phyloP scores from a whole-genome alignment of 1,140 invertebrate genomes.

The Hirudo medicinalis region DNA sequence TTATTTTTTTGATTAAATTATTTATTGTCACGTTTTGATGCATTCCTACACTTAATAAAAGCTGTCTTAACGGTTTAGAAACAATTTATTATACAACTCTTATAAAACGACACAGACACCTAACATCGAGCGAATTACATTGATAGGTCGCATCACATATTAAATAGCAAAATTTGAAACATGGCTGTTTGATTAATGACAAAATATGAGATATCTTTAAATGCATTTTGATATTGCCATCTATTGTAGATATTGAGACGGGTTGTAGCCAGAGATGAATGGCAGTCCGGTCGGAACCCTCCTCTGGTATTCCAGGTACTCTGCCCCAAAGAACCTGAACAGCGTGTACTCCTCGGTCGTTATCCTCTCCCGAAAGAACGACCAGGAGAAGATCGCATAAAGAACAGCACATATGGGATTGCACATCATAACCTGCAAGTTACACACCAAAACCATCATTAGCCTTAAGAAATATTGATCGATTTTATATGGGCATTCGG shows the following conservation, averaged over 20 bases:
- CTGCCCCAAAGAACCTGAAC: slow-evolving; percentile 77
- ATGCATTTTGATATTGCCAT: too few species aligned
- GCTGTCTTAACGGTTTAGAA: too few species aligned
- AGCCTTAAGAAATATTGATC: not conserved
- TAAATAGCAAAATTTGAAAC: too few species aligned
- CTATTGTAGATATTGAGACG: not conserved
- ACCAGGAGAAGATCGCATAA: slow-evolving; percentile 66
- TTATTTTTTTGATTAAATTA: too few species aligned
- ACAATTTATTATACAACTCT: too few species aligned
- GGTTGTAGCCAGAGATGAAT: slow-evolving; percentile 57
- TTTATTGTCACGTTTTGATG: too few species aligned
- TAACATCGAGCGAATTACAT: too few species aligned
- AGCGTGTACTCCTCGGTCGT: slow-evolving; percentile 77
- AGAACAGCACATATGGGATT: slow-evolving; percentile 78
- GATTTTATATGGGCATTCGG: slow-evolving; percentile 23
- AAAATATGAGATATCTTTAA: too few species aligned
- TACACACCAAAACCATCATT: not conserved
- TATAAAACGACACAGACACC: too few species aligned
- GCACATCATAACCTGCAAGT: slow-evolving; percentile 61
- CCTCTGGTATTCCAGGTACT: slow-evolving; percentile 76
- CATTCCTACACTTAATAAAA: too few species aligned
- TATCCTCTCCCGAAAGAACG: slow-evolving; percentile 79
- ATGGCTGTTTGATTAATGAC: too few species aligned
- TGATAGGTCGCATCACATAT: too few species aligned
- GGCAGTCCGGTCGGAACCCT: slow-evolving; percentile 77